Base-by-base conservation (phyloP, 2,113 vertebrate species). In the Brachyhypopomus gauderio region DNA sequence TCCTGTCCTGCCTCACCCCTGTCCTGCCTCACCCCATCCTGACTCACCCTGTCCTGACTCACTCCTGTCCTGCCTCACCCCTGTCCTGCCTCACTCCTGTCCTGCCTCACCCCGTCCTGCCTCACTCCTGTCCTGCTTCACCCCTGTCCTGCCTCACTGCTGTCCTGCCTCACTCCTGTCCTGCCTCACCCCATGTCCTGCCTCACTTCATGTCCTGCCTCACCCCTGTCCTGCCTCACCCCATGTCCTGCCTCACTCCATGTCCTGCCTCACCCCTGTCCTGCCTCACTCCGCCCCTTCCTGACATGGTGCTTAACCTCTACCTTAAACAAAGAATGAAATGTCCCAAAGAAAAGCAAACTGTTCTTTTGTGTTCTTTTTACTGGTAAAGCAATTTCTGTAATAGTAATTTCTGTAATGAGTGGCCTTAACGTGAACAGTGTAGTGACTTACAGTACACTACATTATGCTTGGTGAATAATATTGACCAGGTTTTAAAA, bases 101-200 rank as follows among this genome's bases (percentile, higher is more conserved):
- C 45, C 52, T 52, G 3, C 22, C 12, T 27, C n/a, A 12, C 22
- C 12, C 20, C 17, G 23, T 27, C 3, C 22, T 36, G 60, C 30
- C 71, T 67, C 7, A 22, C 23, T n/a, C 19, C 45, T 67, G 60
- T 20, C 30, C 45, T 80, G 14, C 41, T 80, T n/a, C n/a, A n/a
- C 23, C 19, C 1, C 1, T 8, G 27, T 14, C 45, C 52, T 52
- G 3, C 22, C 12, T 27, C n/a, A 9, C 22, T 19, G n/a, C 30
- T 30, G 30, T 30, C 30, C 30, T 30, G 30, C 30, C 30, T 30
- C 30, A 30, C 30, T 11, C 25, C 16, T 17, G 27, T 4, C 22
- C 36, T 22, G 25, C 41, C 55, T 80, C 16, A 52, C 36, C 30
- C 25, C 48, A 48, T 3, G n/a, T n/a, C n/a, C n/a, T n/a, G n/a